Conservation (phyloP, 2,888 invertebrate species). For the Lasiommata megera region DNA sequence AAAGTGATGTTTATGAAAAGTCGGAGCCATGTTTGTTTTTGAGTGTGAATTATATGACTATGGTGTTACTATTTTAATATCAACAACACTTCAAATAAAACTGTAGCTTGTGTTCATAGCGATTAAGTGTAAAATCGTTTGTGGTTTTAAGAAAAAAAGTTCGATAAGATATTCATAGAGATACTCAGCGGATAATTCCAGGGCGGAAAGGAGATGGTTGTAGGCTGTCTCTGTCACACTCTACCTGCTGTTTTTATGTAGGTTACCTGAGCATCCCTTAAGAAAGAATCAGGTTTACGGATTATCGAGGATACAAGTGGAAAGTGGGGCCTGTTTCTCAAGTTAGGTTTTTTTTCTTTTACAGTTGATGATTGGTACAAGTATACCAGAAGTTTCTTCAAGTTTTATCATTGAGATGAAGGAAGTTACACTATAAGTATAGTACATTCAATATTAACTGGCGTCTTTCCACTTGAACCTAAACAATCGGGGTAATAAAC, state of each 20-base stretch:
- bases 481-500: too few species aligned
- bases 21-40: conserved; percentile 28
- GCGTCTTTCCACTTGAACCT: too few species aligned
- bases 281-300: conserved; percentile 39
- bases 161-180: conserved; percentile 34
- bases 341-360: background rate
- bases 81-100: background rate
- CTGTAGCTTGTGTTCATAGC: background rate
- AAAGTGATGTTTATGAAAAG: conserved; percentile 30
- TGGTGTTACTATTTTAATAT: conserved; percentile 21
- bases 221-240: conserved; percentile 36
- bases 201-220: conserved; percentile 28
- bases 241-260: conserved; percentile 50
- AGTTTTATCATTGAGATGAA: background rate
- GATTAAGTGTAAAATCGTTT: conserved; percentile 6
- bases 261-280: conserved; percentile 43
- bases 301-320: conserved; percentile 6
- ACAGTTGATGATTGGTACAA: background rate
- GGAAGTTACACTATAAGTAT: too few species aligned
- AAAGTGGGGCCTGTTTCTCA: background rate
- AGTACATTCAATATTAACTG: too few species aligned
- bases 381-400: background rate
- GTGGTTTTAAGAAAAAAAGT: conserved; percentile 16
- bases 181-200: conserved; percentile 25
- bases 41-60: conserved; percentile 30